Percentiles rank a stretch among this genome's conserved stretches.
Evolutionary conservation across 2,888 invertebrate genomes (phyloP).

Genomic region (Spodoptera littoralis): DNA sequence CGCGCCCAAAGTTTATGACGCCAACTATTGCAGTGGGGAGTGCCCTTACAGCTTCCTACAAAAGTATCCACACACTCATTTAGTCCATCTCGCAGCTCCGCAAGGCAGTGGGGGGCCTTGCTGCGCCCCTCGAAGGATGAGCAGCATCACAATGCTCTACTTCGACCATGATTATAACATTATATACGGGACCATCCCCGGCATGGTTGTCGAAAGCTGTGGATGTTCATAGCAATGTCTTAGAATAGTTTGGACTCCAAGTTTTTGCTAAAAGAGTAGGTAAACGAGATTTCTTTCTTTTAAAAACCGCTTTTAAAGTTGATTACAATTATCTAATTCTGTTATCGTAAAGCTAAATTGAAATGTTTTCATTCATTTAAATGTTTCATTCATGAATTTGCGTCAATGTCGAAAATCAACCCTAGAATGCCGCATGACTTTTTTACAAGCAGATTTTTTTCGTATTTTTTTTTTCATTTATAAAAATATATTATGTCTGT

Average conservation of each 20-base stretch:
- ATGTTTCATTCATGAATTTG: slow-evolving; percentile 23
- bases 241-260: slow-evolving; percentile 67
- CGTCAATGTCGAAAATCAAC: slow-evolving; percentile 29
- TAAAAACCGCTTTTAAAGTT: not conserved
- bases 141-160: slow-evolving; percentile 96
- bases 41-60: slow-evolving; percentile 96
- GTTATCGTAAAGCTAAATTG: not conserved
- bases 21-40: slow-evolving; percentile 98
- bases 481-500: not conserved
- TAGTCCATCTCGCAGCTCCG: slow-evolving; percentile 94
- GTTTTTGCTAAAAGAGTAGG: slow-evolving; percentile 38
- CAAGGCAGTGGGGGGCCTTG: slow-evolving; percentile 95
- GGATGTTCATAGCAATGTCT: slow-evolving; percentile 93
- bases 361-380: slow-evolving; percentile 13
- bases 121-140: slow-evolving; percentile 96
- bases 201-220: slow-evolving; percentile 98
- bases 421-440: not conserved
- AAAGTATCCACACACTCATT: slow-evolving; percentile 95
- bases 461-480: not conserved
- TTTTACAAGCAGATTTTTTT: not conserved
- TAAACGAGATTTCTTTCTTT: slow-evolving; percentile 12
- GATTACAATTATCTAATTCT: not conserved
- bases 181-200: slow-evolving; percentile 95
- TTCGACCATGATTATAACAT: slow-evolving; percentile 96
- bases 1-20: slow-evolving; percentile 97